Base-by-base conservation (phyloP, 2,797 vertebrate species). In the Sebastes cheni region DNA sequence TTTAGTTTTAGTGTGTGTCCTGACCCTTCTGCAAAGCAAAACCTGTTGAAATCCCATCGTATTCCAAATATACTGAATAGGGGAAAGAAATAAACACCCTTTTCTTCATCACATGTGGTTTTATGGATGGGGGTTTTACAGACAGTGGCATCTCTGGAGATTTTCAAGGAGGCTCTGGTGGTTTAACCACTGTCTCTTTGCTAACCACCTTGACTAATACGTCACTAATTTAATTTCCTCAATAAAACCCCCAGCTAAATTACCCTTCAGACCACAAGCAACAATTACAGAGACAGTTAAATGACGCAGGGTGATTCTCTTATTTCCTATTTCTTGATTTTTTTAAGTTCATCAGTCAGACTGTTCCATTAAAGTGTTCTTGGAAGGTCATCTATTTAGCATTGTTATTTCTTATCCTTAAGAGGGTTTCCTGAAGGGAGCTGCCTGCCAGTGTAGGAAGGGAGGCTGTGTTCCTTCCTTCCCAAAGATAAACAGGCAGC, bases 391-490 rank as follows among this genome's bases (percentile, higher is more conserved):
- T 82, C 75, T 69, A 65, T 71, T 54, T 22, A 65, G 2, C 8
- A 7, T 62, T 74, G 30, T 62, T 77, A 23, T 86, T 67, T 50
- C 65, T 84, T 46, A 46, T 46, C 42, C 61, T 52, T 25, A 1
- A 39, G 9, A 27, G 6, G 3, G 25, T 75, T 85, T 90, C 50
- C 65, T 66, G 60, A 27, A 32, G 34, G 66, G 67, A 81, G 74
- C 52, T 20, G 70, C 46, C 72, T 87, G 80, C 46, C 72, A 29
- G 46, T n/a, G 67, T 42, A 71, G 81, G 73, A 80, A 83, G 79
- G 83, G 81, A 83, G 83, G 82, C 67, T 78, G 75, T 75, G 67
- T 93, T 90, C 88, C 85, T 93, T 90, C 88, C 84, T 82, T 80
- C 69, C 82, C 62, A 20, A 58, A 91, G 86, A 92, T 92, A 93